Percentiles rank a stretch among this genome's conserved stretches.
Evolutionary conservation across 2,113 vertebrate species (phyloP).

Genomic region (Glareola pratincola): DNA sequence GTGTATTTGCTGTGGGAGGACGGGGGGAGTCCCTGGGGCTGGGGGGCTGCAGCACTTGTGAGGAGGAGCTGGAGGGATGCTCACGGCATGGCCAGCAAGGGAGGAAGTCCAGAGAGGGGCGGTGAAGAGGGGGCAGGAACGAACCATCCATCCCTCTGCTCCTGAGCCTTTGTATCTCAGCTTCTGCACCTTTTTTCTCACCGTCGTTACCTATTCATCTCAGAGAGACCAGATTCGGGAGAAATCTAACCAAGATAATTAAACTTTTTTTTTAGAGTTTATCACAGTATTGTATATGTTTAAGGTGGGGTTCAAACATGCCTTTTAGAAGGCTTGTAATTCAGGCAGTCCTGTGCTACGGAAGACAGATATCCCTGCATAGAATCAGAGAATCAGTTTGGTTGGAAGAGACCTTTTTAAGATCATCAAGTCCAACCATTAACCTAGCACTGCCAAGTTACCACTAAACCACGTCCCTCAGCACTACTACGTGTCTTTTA

Average conservation of each 20-base stretch:
- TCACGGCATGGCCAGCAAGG: neutral
- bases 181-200: neutral
- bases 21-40: too few species aligned
- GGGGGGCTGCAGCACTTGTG: neutral
- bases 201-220: neutral
- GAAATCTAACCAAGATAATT: neutral
- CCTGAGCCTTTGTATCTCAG: neutral
- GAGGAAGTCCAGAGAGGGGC: neutral
- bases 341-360: neutral
- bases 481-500: neutral
- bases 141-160: too few species aligned
- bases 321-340: neutral
- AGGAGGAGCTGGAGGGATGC: neutral
- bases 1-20: neutral
- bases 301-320: neutral
- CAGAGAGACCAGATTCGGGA: neutral
- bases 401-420: neutral
- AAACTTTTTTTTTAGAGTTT: neutral
- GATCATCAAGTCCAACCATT: neutral
- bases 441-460: neutral
- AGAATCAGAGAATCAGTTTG: neutral
- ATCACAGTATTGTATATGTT: neutral
- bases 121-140: too few species aligned
- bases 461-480: neutral
- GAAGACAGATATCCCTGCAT: accelerated